A percentile compares a stretch with the other conserved stretches of the same genome.
These are phyloP conservation scores for Cyclura pinguis DNA, from an alignment of 2,797 vertebrate species.

Conservation along the genomic window DNA sequence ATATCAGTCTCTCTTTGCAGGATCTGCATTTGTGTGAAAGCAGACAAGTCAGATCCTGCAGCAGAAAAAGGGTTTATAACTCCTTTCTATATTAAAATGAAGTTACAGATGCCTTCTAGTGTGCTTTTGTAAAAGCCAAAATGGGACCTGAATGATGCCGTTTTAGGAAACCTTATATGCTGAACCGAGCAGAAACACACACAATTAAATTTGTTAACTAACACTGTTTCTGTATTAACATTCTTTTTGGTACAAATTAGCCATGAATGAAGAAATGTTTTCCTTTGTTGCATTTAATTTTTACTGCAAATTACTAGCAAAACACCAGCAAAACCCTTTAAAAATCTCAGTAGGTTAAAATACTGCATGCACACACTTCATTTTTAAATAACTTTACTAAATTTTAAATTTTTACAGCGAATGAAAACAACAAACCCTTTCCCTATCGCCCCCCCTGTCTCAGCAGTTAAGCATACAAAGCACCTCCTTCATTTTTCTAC, in stretches of 20 bases:
- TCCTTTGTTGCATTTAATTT: conserved; percentile 1
- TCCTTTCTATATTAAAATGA: conserved; percentile 54
- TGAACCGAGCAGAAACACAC: conserved; percentile 65
- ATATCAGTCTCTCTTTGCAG: conserved; percentile 28
- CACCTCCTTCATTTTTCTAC: neutral
- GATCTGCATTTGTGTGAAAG: conserved; percentile 25
- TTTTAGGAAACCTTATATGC: conserved; percentile 68
- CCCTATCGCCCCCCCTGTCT: no score
- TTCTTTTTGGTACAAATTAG: conserved; percentile 12
- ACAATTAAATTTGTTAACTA: conserved; percentile 64
- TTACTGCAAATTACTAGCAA: no score
- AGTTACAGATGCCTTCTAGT: conserved; percentile 52
- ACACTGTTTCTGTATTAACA: neutral
- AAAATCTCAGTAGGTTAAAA: neutral
- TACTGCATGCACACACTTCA: neutral
- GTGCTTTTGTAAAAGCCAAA: conserved; percentile 68
- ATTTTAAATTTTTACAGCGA: no score
- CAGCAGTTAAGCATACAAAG: no score
- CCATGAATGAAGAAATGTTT: conserved; percentile 38
- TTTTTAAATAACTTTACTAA: no score
- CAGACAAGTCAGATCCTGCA: conserved; percentile 11
- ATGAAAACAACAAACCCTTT: no score
- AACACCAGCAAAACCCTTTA: neutral
- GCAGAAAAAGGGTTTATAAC: conserved; percentile 12
- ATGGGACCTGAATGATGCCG: conserved; percentile 70